Evolutionary conservation across 2,797 vertebrate genomes (phyloP).

Genomic region (Clamator glandarius): DNA sequence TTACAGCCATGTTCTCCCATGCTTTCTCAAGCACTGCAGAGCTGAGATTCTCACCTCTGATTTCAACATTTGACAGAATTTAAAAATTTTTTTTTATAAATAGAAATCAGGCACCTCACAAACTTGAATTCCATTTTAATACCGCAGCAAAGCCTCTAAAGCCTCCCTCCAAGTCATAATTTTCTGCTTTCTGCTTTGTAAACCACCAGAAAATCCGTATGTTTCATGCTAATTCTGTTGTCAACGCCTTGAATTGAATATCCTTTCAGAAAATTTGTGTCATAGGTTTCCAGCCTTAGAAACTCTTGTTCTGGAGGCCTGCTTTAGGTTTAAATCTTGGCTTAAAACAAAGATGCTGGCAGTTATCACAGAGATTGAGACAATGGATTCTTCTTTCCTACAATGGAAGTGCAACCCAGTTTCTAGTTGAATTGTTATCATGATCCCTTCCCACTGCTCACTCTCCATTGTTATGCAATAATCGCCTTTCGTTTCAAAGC

Average conservation of each 20-base stretch:
- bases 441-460: not conserved
- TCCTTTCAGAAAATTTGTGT: not conserved
- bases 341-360: not conserved
- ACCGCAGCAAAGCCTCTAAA: not conserved
- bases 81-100: not conserved
- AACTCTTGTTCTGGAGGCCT: constrained; percentile 2
- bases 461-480: not conserved
- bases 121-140: constrained; percentile 15
- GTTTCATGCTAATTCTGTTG: constrained; percentile 1
- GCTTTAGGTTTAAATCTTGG: not conserved
- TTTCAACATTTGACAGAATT: constrained; percentile 9
- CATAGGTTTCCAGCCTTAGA: not conserved
- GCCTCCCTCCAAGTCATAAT: not conserved
- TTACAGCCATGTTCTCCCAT: constrained; percentile 10
- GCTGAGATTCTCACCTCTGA: constrained; percentile 29
- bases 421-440: not conserved
- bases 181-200: constrained; percentile 17
- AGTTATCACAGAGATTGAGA: not conserved
- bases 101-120: not conserved
- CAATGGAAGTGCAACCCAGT: not conserved
- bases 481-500: not conserved
- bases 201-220: not conserved
- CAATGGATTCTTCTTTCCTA: not conserved
- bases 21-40: constrained; percentile 17
- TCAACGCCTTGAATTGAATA: not conserved